These are phyloP conservation scores for Lepus americanus DNA, from an alignment of 2,113 vertebrate genomes.

Conservation along the genomic window DNA sequence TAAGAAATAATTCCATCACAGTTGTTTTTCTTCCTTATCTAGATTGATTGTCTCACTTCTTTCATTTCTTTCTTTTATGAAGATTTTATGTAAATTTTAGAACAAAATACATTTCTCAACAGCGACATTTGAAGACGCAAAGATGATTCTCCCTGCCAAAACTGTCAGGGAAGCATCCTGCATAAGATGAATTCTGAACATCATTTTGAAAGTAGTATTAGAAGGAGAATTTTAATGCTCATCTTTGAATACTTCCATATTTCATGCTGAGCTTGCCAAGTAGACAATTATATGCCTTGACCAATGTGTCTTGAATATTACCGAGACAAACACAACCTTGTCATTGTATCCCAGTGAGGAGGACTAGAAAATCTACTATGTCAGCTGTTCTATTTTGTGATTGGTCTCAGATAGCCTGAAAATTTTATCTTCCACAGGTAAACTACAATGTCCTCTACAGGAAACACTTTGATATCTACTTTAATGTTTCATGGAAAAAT, in stretches of 20 bases:
- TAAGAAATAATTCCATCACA: not conserved
- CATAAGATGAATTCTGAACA: slow-evolving; percentile 61
- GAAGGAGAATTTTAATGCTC: slow-evolving; percentile 64
- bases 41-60: not conserved
- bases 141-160: slow-evolving; percentile 58
- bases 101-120: slow-evolving; percentile 64
- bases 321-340: not conserved
- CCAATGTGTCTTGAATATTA: slow-evolving; percentile 60
- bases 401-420: slow-evolving; percentile 5
- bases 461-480: not conserved
- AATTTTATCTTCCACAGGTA: slow-evolving; percentile 1
- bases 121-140: slow-evolving; percentile 46
- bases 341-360: slow-evolving; percentile 17
- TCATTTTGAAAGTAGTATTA: slow-evolving; percentile 66
- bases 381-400: slow-evolving; percentile 35
- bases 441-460: not conserved
- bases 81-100: slow-evolving; percentile 61
- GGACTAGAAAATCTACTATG: not conserved
- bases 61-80: slow-evolving; percentile 8
- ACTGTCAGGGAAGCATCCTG: slow-evolving; percentile 56
- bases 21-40: not conserved
- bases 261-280: slow-evolving; percentile 50
- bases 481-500: not conserved
- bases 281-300: slow-evolving; percentile 19
- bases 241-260: slow-evolving; percentile 61